Percentiles rank a stretch among this genome's conserved stretches.
Conservation (phyloP, 2,113 vertebrate genomes). For the Seriola dumerili region DNA sequence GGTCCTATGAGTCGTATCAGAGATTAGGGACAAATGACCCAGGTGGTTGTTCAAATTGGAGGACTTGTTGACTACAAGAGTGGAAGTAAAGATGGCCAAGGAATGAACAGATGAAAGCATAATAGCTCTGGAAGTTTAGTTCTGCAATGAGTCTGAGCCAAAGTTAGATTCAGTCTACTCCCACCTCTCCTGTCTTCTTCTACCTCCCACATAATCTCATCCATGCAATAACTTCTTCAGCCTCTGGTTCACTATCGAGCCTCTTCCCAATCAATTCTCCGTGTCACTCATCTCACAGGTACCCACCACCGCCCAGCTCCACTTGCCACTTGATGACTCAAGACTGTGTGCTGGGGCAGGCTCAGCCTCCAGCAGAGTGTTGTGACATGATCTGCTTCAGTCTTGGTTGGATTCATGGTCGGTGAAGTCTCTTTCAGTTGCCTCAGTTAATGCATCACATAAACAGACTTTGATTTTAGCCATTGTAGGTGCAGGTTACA, state of each 20-base stretch:
- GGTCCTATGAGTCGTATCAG: too few relatives aligned
- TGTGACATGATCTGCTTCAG: slow-evolving; percentile 4
- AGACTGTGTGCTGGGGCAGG: background rate
- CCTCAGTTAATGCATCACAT: background rate
- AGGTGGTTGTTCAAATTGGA: too few relatives aligned
- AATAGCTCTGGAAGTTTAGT: background rate
- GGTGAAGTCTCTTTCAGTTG: background rate
- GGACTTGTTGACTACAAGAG: background rate
- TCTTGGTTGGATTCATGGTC: background rate
- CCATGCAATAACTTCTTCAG: background rate
- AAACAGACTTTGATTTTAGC: slow-evolving; percentile 1
- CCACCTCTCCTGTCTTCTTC: background rate
- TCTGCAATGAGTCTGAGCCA: background rate
- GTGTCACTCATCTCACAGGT: background rate
- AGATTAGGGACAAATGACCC: too few relatives aligned
- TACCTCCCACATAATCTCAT: background rate
- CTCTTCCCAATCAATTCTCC: background rate
- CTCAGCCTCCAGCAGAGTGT: slow-evolving; percentile 17
- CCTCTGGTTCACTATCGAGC: background rate
- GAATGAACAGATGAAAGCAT: background rate
- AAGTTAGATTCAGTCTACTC: background rate
- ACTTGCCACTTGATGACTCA: slow-evolving; percentile 19
- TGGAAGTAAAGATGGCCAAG: background rate
- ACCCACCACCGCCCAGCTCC: background rate
- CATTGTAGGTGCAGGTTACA: background rate